phyloP scores from a whole-genome alignment of 2,888 invertebrate species.

The Epicampocera succincta region DNA sequence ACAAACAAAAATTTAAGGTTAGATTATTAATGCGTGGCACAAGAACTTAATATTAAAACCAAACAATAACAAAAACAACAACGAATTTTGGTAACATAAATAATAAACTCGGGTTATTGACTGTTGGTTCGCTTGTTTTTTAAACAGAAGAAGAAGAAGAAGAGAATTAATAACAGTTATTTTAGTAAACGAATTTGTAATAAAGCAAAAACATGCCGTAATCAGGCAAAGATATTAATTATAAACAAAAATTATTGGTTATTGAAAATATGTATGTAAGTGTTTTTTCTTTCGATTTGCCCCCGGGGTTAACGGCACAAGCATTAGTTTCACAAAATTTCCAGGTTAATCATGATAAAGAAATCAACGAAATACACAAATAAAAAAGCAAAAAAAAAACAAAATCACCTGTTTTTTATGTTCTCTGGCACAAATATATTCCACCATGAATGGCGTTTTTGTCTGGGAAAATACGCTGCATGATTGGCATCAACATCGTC shows the following conservation, averaged over 20 bases:
- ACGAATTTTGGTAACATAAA: constrained; percentile 21
- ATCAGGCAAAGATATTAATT: constrained; percentile 11
- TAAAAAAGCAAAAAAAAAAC: constrained; percentile 52
- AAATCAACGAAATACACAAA: constrained; percentile 11
- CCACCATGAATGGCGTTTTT: constrained; percentile 94
- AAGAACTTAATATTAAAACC: constrained; percentile 43
- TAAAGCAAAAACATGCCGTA: constrained; percentile 25
- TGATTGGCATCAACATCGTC: constrained; percentile 76
- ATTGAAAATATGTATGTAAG: neutral
- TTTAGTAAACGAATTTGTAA: constrained; percentile 8
- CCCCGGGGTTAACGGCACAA: constrained; percentile 49
- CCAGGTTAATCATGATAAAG: constrained; percentile 62
- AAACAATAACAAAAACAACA: constrained; percentile 63
- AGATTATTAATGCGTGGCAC: constrained; percentile 50
- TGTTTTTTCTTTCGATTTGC: neutral
- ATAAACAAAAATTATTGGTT: constrained; percentile 25
- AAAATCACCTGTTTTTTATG: constrained; percentile 85
- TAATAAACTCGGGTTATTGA: constrained; percentile 55
- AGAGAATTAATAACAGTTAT: constrained; percentile 48
- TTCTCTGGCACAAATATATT: constrained; percentile 92
- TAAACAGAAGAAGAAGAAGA: neutral
- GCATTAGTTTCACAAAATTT: constrained; percentile 71
- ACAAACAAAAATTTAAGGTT: constrained; percentile 66
- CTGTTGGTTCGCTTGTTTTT: constrained; percentile 14
- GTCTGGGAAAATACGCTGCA: constrained; percentile 79